Evolutionary conservation across 1,140 invertebrate species (phyloP), one percentile per base, ranked within the genome.

Genomic region (Magallana angulata): DNA sequence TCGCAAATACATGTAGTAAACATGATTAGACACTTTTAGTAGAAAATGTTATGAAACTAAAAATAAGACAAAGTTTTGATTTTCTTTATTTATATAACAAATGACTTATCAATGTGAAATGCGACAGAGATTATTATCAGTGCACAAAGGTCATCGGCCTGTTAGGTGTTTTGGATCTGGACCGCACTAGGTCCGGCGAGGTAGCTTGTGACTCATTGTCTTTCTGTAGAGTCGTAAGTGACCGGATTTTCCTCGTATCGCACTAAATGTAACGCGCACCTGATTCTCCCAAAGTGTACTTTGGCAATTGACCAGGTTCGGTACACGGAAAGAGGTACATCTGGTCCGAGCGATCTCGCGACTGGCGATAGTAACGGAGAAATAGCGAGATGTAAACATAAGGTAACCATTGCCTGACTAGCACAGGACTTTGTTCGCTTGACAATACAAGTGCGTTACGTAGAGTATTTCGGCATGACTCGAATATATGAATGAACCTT

Each of bases 331-430:
- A 18, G n/a, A 30, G 68, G 68, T 76, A 24, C 24, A 24, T 30
- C 68, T 36, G 68, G 68, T 30, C 68, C 36, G 68, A 30, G 1
- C 24, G 36, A 48, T 76, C 68, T 76, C 68, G 68, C 68, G 24
- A 9, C 68, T 76, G 68, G 68, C 68, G 68, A 76, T 76, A 76
- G 68, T 76, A 76, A 76, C 68, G 68, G 30, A 30, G 24, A 18
- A 76, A 76, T 76, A 76, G 36, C 68, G 68, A 36, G 68, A 76
- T 76, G 68, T 76, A 76, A 76, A 76, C 68, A 76, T 30, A 8
- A 12, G 1, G 68, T 76, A 76, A 76, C 68, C 68, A 76, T 76
- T 76, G 68, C 68, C 68, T 76, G 68, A 76, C 68, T 76, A 76
- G 68, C 68, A 76, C 68, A 30, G 9, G 24, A 30, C 24, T 5